Evolutionary conservation across 2,888 invertebrate species (phyloP).

Genomic region (Epirrhoe alternata): DNA sequence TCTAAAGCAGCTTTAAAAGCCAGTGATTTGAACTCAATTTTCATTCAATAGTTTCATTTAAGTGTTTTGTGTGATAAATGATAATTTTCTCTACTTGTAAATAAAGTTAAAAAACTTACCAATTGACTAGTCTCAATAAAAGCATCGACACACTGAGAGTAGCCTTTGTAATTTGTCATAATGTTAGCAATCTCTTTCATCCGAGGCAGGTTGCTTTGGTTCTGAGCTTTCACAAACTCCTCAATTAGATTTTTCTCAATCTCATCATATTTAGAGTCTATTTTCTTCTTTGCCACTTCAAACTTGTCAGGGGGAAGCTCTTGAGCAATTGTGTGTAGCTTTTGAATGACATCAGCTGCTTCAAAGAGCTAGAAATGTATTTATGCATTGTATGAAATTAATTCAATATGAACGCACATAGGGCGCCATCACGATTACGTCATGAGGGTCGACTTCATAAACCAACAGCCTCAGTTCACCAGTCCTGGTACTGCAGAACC

Average conservation of each 20-base stretch:
- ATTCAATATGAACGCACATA: no score
- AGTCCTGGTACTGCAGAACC: no score
- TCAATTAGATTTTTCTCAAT: conserved; percentile 96
- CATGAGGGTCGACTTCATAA: no score
- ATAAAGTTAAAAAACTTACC: conserved; percentile 76
- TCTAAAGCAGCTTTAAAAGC: no score
- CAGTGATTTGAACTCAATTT: no score
- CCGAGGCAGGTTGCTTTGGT: conserved; percentile 91
- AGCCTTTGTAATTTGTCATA: conserved; percentile 97
- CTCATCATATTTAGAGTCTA: conserved; percentile 95
- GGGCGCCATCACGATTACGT: no score
- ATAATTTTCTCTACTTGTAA: no score
- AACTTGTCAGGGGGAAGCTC: conserved; percentile 96
- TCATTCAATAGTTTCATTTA: no score
- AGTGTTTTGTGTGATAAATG: no score
- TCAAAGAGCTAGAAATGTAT: conserved; percentile 91
- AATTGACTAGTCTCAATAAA: conserved; percentile 98
- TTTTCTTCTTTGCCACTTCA: conserved; percentile 93
- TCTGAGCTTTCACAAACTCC: conserved; percentile 96
- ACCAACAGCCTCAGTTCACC: no score
- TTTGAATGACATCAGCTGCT: conserved; percentile 99
- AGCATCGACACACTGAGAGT: conserved; percentile 97
- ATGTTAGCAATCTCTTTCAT: conserved; percentile 98
- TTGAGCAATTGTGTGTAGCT: conserved; percentile 97
- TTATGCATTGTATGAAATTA: not conserved